Conservation (phyloP, 2,113 vertebrate genomes). For the Prunella himalayana region DNA sequence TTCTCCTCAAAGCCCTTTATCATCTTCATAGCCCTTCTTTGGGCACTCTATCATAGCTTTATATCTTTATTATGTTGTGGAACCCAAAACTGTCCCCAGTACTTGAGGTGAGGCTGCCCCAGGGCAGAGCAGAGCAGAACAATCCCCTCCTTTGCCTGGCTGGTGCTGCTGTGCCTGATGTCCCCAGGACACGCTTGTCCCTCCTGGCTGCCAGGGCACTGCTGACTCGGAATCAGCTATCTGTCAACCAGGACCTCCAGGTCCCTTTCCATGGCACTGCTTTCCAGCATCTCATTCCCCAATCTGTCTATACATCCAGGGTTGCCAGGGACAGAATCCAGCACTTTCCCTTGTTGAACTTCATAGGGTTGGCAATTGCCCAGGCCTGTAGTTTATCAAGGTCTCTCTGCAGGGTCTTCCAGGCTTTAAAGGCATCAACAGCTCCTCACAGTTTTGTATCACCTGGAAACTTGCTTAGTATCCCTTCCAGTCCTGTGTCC, state of each 20-base stretch:
- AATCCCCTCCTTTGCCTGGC: accelerated
- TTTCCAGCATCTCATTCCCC: neutral
- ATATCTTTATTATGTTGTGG: neutral
- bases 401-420: neutral
- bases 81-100: accelerated
- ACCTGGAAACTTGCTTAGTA: neutral
- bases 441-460: neutral
- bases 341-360: neutral
- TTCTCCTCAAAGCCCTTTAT: neutral
- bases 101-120: accelerated
- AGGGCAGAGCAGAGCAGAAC: accelerated
- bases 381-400: too few species aligned
- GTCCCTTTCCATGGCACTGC: neutral
- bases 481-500: neutral
- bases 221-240: accelerated
- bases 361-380: accelerated
- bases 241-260: accelerated
- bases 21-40: neutral
- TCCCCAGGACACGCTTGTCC: accelerated
- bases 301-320: accelerated
- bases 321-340: neutral
- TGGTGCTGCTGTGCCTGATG: accelerated
- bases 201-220: neutral
- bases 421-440: neutral
- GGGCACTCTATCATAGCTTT: neutral